A percentile compares a stretch with the other conserved stretches of the same genome.
These are phyloP conservation scores for Acromyrmex echinatior DNA, from an alignment of 1,140 invertebrate genomes.

Conservation along the genomic window DNA sequence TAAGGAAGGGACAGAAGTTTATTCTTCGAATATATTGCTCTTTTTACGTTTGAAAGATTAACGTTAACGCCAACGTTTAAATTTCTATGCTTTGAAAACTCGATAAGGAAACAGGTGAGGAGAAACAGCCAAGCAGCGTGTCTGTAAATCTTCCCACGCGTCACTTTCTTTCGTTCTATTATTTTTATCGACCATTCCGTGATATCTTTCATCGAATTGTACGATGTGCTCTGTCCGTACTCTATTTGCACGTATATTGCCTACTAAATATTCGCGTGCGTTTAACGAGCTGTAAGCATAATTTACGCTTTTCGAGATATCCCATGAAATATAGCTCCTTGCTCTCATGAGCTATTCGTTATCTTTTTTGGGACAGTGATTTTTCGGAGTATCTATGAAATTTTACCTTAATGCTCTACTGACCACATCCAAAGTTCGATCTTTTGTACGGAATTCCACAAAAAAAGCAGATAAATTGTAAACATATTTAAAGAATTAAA, in stretches of 20 bases:
- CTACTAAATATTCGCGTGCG: slow-evolving; percentile 19
- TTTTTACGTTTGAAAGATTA: not conserved
- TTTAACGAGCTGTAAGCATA: slow-evolving; percentile 39
- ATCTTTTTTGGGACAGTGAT: not conserved
- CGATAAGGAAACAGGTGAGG: not conserved
- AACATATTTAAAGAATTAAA: not conserved
- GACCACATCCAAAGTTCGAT: not conserved
- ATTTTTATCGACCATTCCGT: not conserved
- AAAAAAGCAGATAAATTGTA: not conserved
- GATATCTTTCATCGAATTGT: slow-evolving; percentile 24
- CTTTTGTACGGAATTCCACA: not conserved
- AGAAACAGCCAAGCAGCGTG: not conserved
- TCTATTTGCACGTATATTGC: not conserved
- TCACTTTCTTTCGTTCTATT: slow-evolving; percentile 4
- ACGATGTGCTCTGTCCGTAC: not conserved
- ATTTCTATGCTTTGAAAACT: not conserved
- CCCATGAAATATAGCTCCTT: not conserved
- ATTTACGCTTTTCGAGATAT: slow-evolving; percentile 51
- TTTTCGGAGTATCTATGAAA: slow-evolving; percentile 11
- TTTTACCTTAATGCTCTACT: not conserved
- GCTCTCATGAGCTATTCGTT: slow-evolving; percentile 20
- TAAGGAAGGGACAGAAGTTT: not conserved
- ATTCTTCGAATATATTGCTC: not conserved
- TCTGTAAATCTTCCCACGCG: slow-evolving; percentile 14
- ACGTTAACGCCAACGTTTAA: not conserved